Evolutionary conservation across 1,140 invertebrate species (phyloP).

Genomic region (Lepeophtheirus salmonis): DNA sequence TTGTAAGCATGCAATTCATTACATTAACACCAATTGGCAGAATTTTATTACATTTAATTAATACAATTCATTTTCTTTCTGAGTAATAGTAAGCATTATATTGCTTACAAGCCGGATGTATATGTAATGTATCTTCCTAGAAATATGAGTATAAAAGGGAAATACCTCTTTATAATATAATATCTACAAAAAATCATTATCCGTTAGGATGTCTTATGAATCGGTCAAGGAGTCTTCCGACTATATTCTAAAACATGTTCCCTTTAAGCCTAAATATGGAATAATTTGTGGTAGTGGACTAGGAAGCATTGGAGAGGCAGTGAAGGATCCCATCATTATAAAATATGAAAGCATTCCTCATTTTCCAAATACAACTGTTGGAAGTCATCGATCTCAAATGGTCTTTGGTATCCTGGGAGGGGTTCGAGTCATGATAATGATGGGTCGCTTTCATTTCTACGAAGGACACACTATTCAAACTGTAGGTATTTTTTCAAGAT

Average conservation of each 20-base stretch:
- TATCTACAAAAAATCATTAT: too few relatives aligned
- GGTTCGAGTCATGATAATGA: constrained; percentile 73
- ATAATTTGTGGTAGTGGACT: constrained; percentile 90
- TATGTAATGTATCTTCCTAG: too few relatives aligned
- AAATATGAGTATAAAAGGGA: too few relatives aligned
- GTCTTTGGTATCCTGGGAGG: constrained; percentile 65
- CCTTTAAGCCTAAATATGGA: constrained; percentile 54
- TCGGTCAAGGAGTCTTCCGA: constrained; percentile 55
- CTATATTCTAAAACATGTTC: constrained; percentile 46
- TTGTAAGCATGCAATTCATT: too few relatives aligned
- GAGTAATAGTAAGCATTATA: too few relatives aligned
- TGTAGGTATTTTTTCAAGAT: too few relatives aligned
- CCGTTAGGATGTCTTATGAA: constrained; percentile 67
- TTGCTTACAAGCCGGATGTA: too few relatives aligned
- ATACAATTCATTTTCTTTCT: too few relatives aligned
- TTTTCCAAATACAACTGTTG: constrained; percentile 71
- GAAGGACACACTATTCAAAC: constrained; percentile 82
- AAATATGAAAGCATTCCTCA: constrained; percentile 71
- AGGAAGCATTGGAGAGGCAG: constrained; percentile 53
- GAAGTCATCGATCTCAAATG: constrained; percentile 48
- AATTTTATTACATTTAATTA: too few relatives aligned
- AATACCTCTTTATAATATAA: too few relatives aligned
- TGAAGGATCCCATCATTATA: constrained; percentile 49
- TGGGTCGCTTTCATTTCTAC: constrained; percentile 85
- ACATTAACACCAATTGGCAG: too few relatives aligned